Evolutionary conservation across 92 coral and sea anemone species (phyloP), one percentile per base, ranked within the genome.

Genomic region (Virgularia gustaviana): DNA sequence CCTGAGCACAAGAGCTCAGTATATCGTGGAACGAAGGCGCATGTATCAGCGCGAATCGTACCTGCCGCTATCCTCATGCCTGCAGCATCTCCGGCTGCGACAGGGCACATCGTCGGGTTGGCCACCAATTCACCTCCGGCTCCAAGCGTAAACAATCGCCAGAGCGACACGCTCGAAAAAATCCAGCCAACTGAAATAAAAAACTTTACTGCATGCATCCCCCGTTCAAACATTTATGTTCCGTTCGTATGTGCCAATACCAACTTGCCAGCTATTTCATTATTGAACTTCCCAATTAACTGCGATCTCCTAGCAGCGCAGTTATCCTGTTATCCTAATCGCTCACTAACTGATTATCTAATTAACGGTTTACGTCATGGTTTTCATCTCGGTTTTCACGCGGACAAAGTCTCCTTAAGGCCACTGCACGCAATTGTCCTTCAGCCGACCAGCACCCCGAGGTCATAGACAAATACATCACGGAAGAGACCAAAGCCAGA

Each of bases 21-120:
- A 6, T 36, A 49, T 63, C 70, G 31, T 63, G 70, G 70, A 63
- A 63, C 42, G 23, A 38, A 10, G 70, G 70, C 28, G 28, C 24
- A 15, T 57, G 70, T 13, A 25, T 24, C 70, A 37, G 70, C 70
- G 29, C 29, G 4, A 38, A 37, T 4, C 28, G 41, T 12, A 16
- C 19, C 12, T 63, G 70, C 25, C 70, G 31, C 2, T 63, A 12
- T 39, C 31, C 49, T 18, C 70, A 63, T 34, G 10, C 34, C 51
- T 63, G 70, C 20, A 18, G 24, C 38, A 9, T 38, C 70, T 52
- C 70, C 9, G 12, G 10, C 2, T 38, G 52, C 16, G 15, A 63
- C 1, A 52, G 22, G 30, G 7, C 4, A n/a, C 70, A 63, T 34
- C 70, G 70, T 16, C 52, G 42, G 1, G 10, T 63, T 52, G 36